Base-by-base conservation (phyloP, 1,140 invertebrate species). In the Drosophila mayri region DNA sequence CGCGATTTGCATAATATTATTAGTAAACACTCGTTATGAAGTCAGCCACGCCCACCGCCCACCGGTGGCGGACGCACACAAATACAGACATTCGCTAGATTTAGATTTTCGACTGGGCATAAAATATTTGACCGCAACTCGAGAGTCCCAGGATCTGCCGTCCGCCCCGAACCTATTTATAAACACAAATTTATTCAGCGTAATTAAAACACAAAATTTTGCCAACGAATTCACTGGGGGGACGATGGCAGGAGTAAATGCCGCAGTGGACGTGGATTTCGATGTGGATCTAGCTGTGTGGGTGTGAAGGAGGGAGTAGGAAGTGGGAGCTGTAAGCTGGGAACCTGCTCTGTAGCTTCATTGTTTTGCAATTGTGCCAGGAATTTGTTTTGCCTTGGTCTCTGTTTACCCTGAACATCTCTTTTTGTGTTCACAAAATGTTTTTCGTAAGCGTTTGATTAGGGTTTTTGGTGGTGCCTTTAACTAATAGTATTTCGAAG, bases 1-100 rank as follows among this genome's bases (percentile, higher is more conserved):
- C 66, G 46, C 81, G 86, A 90, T 90, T 90, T 90, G 85, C 85
- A 90, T 90, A 90, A 90, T 90, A 90, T 90, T 90, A 90, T 90
- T 90, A 90, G 85, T 90, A 90, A 90, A 90, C 85, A 90, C 86
- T 90, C 85, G 85, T 90, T 90, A 90, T 90, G 81, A 90, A 90
- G 85, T 90, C 86, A 58, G 74, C 55, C 58, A 59, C 85, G 60
- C 59, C 43, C 44, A 25, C n/a, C 28, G 18, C 18, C 63, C 25
- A 18, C 14, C 30, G 7, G 0, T 28, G 25, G 16, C 14, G 16
- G 74, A 50, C 63, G 47, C 66, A 67, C 57, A 60, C 65, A 75
- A 85, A 85, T 90, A 50, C 84, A 87, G 84, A 90, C 81, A 88
- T 90, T 88, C 50, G 79, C 62, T 88, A 84, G 84, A 90, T 87